phyloP scores from a whole-genome alignment of 2,113 vertebrate genomes.

The Phyllostomus hastatus region DNA sequence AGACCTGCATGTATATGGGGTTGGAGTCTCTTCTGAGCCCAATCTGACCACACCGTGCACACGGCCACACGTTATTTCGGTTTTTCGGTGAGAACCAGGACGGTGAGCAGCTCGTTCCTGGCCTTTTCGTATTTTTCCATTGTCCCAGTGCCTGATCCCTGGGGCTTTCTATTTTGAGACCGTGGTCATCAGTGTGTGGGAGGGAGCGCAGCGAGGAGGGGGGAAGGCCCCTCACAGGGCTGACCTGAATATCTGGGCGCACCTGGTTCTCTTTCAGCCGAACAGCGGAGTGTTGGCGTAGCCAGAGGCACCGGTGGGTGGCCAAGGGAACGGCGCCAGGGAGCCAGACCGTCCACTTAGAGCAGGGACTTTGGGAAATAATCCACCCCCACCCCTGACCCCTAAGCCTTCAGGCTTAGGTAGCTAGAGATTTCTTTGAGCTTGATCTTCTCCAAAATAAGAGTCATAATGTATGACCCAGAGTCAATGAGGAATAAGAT shows the following conservation, averaged over 20 bases:
- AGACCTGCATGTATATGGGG: fast-evolving
- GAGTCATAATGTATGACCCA: background rate
- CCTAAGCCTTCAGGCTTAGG: background rate
- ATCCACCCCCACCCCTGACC: background rate
- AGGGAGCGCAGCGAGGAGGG: background rate
- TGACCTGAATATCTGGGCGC: background rate
- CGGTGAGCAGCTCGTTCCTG: background rate
- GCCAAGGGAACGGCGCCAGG: background rate
- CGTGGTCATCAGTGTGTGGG: background rate
- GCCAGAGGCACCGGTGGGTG: background rate
- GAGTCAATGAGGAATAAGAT: background rate
- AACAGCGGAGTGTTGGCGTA: background rate
- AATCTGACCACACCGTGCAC: background rate
- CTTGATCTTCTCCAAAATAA: background rate
- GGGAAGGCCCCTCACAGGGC: background rate
- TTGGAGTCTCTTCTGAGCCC: background rate
- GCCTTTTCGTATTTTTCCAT: background rate
- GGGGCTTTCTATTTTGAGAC: slow-evolving; percentile 39
- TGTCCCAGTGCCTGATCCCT: background rate
- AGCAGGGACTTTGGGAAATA: background rate
- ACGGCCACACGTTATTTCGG: background rate
- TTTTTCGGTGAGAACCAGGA: background rate
- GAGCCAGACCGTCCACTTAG: background rate
- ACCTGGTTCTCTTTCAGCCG: background rate
- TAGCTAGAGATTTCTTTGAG: background rate